These are phyloP conservation scores for Halocaridina rubra DNA, from an alignment of 2,888 invertebrate species.

Conservation along the genomic window DNA sequence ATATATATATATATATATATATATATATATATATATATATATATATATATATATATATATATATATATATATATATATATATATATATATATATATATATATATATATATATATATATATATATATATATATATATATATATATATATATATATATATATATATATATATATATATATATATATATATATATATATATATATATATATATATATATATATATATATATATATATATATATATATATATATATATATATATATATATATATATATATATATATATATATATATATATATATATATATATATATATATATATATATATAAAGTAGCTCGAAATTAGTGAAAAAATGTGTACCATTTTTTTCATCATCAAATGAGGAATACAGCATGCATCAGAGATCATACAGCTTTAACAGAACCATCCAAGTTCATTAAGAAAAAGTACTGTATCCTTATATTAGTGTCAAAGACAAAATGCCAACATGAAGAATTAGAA, in stretches of 20 bases:
- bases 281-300: not conserved
- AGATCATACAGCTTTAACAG: too few species aligned
- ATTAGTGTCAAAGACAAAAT: too few species aligned
- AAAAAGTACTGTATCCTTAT: too few species aligned
- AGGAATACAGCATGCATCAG: too few species aligned
- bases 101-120: slow-evolving; percentile 17
- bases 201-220: slow-evolving; percentile 26
- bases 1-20: slow-evolving; percentile 5
- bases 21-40: slow-evolving; percentile 8
- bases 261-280: slow-evolving; percentile 15
- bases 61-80: too few species aligned
- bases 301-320: slow-evolving; percentile 16
- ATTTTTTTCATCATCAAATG: too few species aligned
- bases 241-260: slow-evolving; percentile 13
- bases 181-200: slow-evolving; percentile 30
- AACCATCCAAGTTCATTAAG: too few species aligned
- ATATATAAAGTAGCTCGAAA: too few species aligned
- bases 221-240: slow-evolving; percentile 27
- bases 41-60: too few species aligned
- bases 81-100: slow-evolving; percentile 34
- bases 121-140: slow-evolving; percentile 28
- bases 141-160: slow-evolving; percentile 13
- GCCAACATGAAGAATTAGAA: too few species aligned
- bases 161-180: slow-evolving; percentile 19
- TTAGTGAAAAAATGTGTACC: too few species aligned